Conservation (phyloP, 2,888 invertebrate genomes). For the Nomada ruficornis region DNA sequence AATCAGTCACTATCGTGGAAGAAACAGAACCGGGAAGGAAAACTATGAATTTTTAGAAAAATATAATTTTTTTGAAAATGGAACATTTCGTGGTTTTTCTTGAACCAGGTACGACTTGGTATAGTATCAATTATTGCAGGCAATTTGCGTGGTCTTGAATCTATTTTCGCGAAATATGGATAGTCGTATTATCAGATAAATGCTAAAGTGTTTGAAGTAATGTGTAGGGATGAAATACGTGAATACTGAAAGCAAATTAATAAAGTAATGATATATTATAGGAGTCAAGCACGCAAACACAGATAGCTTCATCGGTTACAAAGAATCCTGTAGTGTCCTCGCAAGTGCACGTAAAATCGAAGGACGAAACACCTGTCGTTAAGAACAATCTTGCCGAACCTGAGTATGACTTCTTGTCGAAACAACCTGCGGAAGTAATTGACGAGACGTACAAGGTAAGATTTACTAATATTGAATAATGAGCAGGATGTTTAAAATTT, state of each 20-base stretch:
- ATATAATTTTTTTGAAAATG: too few species aligned
- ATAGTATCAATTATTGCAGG: too few species aligned
- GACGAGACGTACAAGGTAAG: slow-evolving; percentile 93
- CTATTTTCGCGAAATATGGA: too few species aligned
- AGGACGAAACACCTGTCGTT: slow-evolving; percentile 81
- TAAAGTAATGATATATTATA: slow-evolving; percentile 5
- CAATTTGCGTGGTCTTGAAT: too few species aligned
- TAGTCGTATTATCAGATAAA: background rate
- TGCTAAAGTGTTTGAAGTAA: background rate
- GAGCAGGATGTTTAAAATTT: background rate
- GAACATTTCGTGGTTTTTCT: too few species aligned
- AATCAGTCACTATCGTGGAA: too few species aligned
- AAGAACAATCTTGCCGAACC: slow-evolving; percentile 92
- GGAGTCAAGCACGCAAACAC: slow-evolving; percentile 33
- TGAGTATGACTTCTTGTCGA: slow-evolving; percentile 93
- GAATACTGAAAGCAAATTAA: background rate
- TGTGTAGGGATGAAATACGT: background rate
- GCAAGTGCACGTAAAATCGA: slow-evolving; percentile 85
- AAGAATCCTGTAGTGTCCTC: slow-evolving; percentile 85
- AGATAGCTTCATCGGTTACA: slow-evolving; percentile 62
- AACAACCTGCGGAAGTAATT: slow-evolving; percentile 93
- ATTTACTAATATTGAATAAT: background rate
- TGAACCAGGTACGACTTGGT: too few species aligned
- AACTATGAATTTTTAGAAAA: too few species aligned
- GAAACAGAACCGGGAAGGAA: too few species aligned